Evolutionary conservation across 2,888 invertebrate genomes (phyloP).

Genomic region (Erebia epiphron): DNA sequence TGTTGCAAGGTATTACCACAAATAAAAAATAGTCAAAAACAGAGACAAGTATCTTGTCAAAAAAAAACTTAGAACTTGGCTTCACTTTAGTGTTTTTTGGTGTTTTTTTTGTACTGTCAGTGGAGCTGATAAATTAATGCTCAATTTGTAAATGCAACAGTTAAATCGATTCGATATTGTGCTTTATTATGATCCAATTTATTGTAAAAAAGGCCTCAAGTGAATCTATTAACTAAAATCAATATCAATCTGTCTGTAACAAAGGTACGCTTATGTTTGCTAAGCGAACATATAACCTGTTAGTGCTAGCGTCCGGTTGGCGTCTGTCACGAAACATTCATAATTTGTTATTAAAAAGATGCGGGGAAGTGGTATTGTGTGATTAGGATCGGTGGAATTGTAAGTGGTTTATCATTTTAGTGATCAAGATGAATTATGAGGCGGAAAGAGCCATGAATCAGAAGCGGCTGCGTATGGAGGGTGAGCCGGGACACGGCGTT

Average conservation of each 20-base stretch:
- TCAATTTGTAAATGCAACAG: slow-evolving; percentile 81
- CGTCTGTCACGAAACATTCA: slow-evolving; percentile 74
- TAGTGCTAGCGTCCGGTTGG: slow-evolving; percentile 82
- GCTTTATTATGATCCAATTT: slow-evolving; percentile 76
- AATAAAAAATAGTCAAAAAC: slow-evolving; percentile 46
- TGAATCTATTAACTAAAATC: slow-evolving; percentile 81
- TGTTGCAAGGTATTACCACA: slow-evolving; percentile 39
- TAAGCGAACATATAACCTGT: slow-evolving; percentile 78
- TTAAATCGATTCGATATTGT: slow-evolving; percentile 73
- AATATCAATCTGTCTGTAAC: slow-evolving; percentile 82
- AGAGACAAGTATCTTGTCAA: slow-evolving; percentile 22
- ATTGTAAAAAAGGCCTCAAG: slow-evolving; percentile 69
- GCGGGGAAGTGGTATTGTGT: slow-evolving; percentile 55
- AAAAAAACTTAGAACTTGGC: slow-evolving; percentile 73
- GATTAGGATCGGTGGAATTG: slow-evolving; percentile 48
- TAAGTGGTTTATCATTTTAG: slow-evolving; percentile 71
- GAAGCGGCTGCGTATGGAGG: slow-evolving; percentile 81
- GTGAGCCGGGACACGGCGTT: slow-evolving; percentile 78
- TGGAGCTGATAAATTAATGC: slow-evolving; percentile 75
- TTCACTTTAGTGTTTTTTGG: slow-evolving; percentile 73
- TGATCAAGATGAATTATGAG: slow-evolving; percentile 81
- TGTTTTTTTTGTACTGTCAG: slow-evolving; percentile 81
- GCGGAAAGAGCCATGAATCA: slow-evolving; percentile 81
- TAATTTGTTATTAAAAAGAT: slow-evolving; percentile 52
- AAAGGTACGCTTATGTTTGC: slow-evolving; percentile 83